Evolutionary conservation across 2,113 vertebrate species (phyloP).

Genomic region (Phaethornis superciliosus): DNA sequence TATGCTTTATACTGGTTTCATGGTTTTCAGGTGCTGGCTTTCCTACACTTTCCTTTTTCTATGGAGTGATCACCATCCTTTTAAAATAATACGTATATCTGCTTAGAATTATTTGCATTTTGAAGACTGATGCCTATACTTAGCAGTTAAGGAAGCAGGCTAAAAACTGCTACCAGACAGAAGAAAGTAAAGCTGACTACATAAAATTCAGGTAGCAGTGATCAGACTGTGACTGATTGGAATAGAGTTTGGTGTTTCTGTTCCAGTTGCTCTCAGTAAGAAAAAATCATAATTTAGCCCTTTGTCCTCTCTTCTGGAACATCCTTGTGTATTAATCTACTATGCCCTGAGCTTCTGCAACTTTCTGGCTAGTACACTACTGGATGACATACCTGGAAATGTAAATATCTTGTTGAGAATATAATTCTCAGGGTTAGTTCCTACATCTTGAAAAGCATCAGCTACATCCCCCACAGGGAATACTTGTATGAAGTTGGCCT

Average conservation of each 20-base stretch:
- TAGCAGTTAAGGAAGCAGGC: background rate
- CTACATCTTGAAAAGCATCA: background rate
- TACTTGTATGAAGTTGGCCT: background rate
- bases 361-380: background rate
- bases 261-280: background rate
- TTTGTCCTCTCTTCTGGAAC: background rate
- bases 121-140: background rate
- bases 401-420: background rate
- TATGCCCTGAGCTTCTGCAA: background rate
- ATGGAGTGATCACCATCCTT: background rate
- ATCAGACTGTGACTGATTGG: background rate
- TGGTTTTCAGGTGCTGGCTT: background rate
- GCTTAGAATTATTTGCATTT: background rate
- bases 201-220: background rate
- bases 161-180: background rate
- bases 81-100: background rate
- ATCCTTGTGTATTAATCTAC: background rate
- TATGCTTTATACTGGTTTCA: background rate
- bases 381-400: background rate
- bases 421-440: background rate
- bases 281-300: background rate
- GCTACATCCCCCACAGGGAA: rapidly evolving
- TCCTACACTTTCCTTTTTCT: background rate
- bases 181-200: background rate
- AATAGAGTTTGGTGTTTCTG: background rate